Evolutionary conservation across 2,113 vertebrate genomes (phyloP).

Genomic region (Gasterosteus aculeatus): DNA sequence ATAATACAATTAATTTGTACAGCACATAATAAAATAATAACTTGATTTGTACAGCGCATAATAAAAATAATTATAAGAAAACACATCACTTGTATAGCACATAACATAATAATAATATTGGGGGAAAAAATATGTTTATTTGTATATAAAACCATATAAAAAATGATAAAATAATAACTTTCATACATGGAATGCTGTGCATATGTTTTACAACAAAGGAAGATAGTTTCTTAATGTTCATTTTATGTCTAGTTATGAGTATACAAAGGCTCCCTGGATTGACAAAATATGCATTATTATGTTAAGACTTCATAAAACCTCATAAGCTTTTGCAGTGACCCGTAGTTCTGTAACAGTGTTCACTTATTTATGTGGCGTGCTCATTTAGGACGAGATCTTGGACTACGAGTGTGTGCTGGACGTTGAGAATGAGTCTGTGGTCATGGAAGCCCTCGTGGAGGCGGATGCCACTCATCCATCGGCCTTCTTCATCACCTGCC

Average conservation of each 20-base stretch:
- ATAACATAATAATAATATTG: not conserved
- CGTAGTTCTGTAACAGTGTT: not conserved
- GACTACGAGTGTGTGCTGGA: constrained; percentile 90
- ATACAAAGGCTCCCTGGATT: not conserved
- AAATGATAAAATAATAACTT: not conserved
- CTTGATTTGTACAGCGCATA: not conserved
- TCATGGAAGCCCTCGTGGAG: constrained; percentile 86
- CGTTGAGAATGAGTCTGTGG: constrained; percentile 86
- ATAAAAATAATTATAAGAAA: not conserved
- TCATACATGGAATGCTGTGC: not conserved
- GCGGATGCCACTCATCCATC: constrained; percentile 76
- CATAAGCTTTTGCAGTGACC: not conserved
- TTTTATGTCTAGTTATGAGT: not conserved
- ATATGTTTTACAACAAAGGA: not conserved
- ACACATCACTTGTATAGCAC: too few relatives aligned
- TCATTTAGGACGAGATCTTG: constrained; percentile 84
- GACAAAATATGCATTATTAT: not conserved
- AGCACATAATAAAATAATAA: not conserved
- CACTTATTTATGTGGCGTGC: not conserved
- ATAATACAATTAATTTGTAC: not conserved
- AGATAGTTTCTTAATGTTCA: too few relatives aligned
- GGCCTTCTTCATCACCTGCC: constrained; percentile 88
- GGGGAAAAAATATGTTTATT: not conserved
- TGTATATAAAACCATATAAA: not conserved
- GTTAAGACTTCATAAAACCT: not conserved